Evolutionary conservation across 2,888 invertebrate genomes (phyloP).

Genomic region (Myopa testacea): DNA sequence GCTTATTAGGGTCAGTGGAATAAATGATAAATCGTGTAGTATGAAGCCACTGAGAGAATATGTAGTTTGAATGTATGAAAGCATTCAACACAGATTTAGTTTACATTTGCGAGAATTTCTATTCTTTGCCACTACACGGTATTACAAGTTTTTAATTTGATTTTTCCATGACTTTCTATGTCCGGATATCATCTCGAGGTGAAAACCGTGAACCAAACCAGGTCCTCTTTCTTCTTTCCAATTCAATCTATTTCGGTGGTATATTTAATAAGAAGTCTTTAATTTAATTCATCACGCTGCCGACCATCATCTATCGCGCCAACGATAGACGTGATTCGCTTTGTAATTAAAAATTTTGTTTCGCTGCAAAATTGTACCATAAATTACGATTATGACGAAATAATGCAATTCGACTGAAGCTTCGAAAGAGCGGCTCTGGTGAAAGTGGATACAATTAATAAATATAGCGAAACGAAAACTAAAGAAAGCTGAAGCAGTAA

Average conservation of each 20-base stretch:
- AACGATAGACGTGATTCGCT: neutral
- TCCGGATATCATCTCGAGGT: no score
- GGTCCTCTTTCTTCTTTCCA: no score
- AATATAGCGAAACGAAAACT: neutral
- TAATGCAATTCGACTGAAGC: neutral
- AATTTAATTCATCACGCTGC: no score
- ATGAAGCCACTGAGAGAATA: neutral
- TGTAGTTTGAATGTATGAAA: no score
- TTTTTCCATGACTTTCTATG: no score
- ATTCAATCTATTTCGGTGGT: no score
- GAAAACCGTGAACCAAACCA: no score
- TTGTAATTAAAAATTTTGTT: neutral
- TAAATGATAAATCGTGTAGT: neutral
- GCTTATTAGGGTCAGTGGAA: neutral
- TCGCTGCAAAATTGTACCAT: neutral
- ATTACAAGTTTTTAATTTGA: no score
- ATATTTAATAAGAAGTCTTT: no score
- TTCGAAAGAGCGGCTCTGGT: neutral
- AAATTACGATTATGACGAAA: neutral
- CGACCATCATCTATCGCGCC: neutral
- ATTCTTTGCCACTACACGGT: no score
- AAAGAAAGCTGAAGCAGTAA: neutral
- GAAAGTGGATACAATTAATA: slow-evolving; percentile 7
- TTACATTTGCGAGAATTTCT: no score
- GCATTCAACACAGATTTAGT: no score